Evolutionary conservation across 2,113 vertebrate genomes (phyloP), one percentile per base, ranked within the genome.

Genomic region (Trachemys scripta): DNA sequence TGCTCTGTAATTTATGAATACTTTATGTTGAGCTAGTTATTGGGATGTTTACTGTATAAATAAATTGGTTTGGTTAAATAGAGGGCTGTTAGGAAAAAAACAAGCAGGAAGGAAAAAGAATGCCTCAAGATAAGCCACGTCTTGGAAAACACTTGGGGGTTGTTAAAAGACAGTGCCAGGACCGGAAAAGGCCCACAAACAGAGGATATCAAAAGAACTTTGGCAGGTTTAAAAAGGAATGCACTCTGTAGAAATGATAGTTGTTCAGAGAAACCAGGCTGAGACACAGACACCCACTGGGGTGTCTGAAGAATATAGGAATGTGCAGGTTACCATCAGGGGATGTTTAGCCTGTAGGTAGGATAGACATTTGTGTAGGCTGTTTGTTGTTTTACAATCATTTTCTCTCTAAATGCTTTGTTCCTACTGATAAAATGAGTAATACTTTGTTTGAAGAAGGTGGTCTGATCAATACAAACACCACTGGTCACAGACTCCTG

Each of bases 41-140:
- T 38, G 51, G 93, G 76, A 82, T 0, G 0, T 12, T 24, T 69
- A 8, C 14, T 65, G 31, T 35, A 65, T 7, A 16, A n/a, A 65
- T 35, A 65, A 65, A 35, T 65, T 7, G 8, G 31, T 65, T 65
- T 2, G 35, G 62, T 65, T n/a, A 17, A 65, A 35, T 14, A 35
- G 31, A 65, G 31, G 31, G 62, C 57, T 10, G 31, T 51, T 78
- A 53, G 79, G 4, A 80, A 50, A 80, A 56, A 53, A 0, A 0
- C 19, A 76, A 88, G 80, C 8, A 90, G 75, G 79, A 13, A 82
- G 57, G 22, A 88, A 56, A 78, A 84, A 19, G 56, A 89, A 75
- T 75, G 93, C 85, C 91, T 93, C 19, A 5, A 50, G 16, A 25
- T 35, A 45, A 13, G 54, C 2, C 38, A 45, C 42, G 84, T 89